phyloP scores from a whole-genome alignment of 2,797 vertebrate genomes.

The Limnodromus scolopaceus region DNA sequence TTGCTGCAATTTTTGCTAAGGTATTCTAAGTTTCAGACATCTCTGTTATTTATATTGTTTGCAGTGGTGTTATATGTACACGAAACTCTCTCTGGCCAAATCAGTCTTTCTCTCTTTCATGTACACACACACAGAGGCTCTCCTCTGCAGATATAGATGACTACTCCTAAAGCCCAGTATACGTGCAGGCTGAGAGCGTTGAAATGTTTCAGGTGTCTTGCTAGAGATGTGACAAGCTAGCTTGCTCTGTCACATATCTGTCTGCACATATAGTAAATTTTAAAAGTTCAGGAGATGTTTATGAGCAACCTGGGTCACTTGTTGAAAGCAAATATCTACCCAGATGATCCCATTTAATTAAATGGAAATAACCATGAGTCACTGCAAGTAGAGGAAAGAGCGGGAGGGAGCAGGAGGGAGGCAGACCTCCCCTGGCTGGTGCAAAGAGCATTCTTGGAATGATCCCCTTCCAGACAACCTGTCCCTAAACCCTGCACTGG shows the following conservation, averaged over 20 bases:
- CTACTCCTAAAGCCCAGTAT: background rate
- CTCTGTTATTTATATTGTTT: background rate
- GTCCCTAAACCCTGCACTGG: background rate
- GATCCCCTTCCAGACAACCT: background rate
- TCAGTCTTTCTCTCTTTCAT: background rate
- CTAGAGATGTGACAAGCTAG: background rate
- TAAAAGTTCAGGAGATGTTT: background rate
- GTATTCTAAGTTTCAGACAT: background rate
- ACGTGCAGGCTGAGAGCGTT: background rate
- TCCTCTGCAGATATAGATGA: background rate
- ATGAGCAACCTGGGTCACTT: background rate
- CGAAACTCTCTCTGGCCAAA: background rate
- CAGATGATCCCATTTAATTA: background rate
- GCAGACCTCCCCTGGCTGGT: background rate
- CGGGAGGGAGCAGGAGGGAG: background rate
- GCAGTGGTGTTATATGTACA: background rate
- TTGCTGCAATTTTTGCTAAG: background rate
- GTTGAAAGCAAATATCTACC: background rate
- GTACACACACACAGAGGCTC: background rate
- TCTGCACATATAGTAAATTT: background rate
- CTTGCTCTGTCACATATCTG: background rate
- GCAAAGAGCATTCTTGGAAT: background rate
- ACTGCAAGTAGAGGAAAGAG: background rate
- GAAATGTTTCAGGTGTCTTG: background rate
- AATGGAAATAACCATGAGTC: background rate